phyloP scores from a whole-genome alignment of 2,888 invertebrate genomes.

The Netelia fuscicornis region DNA sequence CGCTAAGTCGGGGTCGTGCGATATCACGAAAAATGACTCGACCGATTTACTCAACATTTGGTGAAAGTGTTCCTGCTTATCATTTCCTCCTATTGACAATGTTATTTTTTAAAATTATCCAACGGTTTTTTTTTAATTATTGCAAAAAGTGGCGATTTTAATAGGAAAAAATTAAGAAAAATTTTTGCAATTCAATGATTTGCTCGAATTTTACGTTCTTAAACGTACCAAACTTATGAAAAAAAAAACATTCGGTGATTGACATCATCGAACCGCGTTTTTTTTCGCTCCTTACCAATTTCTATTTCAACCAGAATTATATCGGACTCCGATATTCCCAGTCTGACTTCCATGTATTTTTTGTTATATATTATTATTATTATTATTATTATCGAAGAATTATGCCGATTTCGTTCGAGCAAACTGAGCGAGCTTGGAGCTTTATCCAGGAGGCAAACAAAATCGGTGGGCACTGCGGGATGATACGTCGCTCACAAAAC shows the following conservation, averaged over 20 bases:
- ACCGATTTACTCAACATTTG: no score
- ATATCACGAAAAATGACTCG: no score
- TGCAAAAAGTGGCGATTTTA: no score
- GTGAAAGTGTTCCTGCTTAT: no score
- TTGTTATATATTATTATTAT: not conserved
- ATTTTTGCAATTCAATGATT: no score
- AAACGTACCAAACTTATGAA: not conserved
- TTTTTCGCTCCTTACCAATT: not conserved
- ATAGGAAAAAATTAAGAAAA: no score
- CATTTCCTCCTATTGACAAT: no score
- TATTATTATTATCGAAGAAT: not conserved
- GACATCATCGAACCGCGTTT: not conserved
- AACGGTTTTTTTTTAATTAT: no score
- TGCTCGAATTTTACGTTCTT: no score
- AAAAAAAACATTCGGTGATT: not conserved
- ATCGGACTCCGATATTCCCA: not conserved
- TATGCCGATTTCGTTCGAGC: not conserved
- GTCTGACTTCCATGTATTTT: not conserved
- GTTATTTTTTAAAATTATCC: no score
- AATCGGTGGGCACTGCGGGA: conserved; percentile 19
- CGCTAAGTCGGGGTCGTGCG: no score
- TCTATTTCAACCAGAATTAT: not conserved
- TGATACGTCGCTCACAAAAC: conserved; percentile 36
- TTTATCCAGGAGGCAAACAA: conserved; percentile 2
- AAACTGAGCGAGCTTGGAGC: not conserved